Evolutionary conservation across 2,797 vertebrate genomes (phyloP).

Genomic region (Smutsia temminckii): DNA sequence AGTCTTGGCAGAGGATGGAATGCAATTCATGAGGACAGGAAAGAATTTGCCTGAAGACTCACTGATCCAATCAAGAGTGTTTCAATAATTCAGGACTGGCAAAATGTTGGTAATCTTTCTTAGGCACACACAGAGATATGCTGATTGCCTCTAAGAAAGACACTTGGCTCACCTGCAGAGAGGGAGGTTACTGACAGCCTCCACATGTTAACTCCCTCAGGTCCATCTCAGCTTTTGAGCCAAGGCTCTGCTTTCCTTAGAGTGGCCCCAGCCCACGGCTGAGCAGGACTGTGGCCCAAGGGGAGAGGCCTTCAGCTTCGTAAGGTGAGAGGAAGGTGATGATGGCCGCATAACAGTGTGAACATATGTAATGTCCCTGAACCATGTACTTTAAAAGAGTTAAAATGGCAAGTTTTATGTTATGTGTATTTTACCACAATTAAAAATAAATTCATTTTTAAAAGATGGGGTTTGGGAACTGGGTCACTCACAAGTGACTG

Average conservation of each 20-base stretch:
- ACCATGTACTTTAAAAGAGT: neutral
- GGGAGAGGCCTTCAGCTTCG: neutral
- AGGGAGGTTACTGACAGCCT: neutral
- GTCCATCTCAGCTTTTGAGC: neutral
- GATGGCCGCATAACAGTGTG: neutral
- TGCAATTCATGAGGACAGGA: neutral
- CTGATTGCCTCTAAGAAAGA: neutral
- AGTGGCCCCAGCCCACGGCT: neutral
- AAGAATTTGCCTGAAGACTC: neutral
- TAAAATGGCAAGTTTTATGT: neutral
- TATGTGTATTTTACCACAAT: neutral
- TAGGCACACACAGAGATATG: neutral
- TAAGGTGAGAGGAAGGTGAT: neutral
- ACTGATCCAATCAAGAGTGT: neutral
- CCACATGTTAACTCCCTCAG: neutral
- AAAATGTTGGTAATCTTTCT: neutral
- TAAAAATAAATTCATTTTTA: neutral
- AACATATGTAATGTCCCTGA: neutral
- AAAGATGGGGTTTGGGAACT: neutral
- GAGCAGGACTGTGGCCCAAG: neutral
- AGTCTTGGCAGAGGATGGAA: neutral
- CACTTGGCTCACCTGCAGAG: neutral
- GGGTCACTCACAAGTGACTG: neutral
- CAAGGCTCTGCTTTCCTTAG: neutral
- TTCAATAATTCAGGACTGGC: constrained; percentile 24